Evolutionary conservation across 2,797 vertebrate genomes (phyloP).

Genomic region (Pelochelys cantorii): DNA sequence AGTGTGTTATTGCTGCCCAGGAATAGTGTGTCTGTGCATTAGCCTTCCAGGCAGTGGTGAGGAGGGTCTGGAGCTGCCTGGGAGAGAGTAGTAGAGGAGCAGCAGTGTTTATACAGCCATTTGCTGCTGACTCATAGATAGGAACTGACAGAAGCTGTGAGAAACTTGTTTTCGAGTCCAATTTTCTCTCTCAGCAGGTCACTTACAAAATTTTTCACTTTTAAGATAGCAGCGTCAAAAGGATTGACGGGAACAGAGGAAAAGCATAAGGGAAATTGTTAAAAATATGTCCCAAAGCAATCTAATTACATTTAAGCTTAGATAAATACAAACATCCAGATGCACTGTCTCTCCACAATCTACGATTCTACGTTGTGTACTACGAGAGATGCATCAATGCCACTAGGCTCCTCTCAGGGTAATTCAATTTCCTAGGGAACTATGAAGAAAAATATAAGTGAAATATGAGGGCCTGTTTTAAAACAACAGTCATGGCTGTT

Average conservation of each 20-base stretch:
- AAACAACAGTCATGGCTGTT: not conserved
- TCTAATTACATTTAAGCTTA: not conserved
- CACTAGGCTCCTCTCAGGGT: not conserved
- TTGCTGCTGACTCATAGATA: conserved; percentile 43
- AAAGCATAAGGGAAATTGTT: not conserved
- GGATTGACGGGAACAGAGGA: not conserved
- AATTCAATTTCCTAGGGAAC: conserved; percentile 3
- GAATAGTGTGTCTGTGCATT: not conserved
- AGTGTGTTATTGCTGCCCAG: not conserved
- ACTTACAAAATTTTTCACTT: conserved; percentile 20
- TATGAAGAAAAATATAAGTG: not conserved
- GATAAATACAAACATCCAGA: not conserved
- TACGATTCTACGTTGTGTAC: not conserved
- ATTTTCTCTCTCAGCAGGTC: conserved; percentile 35
- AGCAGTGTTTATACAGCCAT: not conserved
- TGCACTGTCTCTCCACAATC: not conserved
- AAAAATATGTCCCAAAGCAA: conserved; percentile 8
- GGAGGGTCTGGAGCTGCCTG: not conserved
- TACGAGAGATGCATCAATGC: not conserved
- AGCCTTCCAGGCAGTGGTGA: not conserved
- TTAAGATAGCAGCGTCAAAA: not conserved
- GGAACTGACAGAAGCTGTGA: conserved; percentile 19
- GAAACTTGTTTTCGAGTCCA: conserved; percentile 30
- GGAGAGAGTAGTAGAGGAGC: not conserved
- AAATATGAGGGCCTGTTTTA: not conserved